Evolutionary conservation across 1,140 invertebrate genomes (phyloP), one percentile per base, ranked within the genome.

Genomic region (Cydia strobilella): DNA sequence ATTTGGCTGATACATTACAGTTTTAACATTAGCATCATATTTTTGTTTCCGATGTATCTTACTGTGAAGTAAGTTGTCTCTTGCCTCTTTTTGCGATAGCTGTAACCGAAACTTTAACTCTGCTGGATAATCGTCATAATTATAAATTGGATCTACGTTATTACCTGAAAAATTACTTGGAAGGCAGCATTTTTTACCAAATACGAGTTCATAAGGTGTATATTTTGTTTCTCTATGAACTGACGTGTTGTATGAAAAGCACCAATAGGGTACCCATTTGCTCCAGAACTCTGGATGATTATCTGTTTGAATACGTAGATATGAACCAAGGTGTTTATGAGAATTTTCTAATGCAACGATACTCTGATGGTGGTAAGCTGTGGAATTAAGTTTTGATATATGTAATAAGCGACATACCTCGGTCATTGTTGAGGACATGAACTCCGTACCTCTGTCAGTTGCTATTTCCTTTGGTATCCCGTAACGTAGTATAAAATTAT

Each of bases 21-120:
- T 3, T 3, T 65, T 65, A 4, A 18, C 13, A 5, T 23, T n/a
- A 7, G 7, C 18, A 23, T 65, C 62, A 65, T 65, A 65, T 18
- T 25, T 65, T 65, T 20, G 20, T 23, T 65, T 65, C 18, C 62
- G 10, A 25, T 65, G 10, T 13, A 25, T 23, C 18, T 65, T 65
- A 27, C 62, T 65, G 18, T 10, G 10, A 20, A 65, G 7, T n/a
- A 66, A 27, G 15, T 66, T 66, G 5, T 66, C 31, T 31, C 25
- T 27, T 5, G 63, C 63, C 7, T 66, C 63, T 35, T 31, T 35
- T n/a, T 31, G 63, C 2, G 63, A 27, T 31, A 31, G 1, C 13
- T 66, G 63, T 31, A 66, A 66, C 2, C 63, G 7, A 66, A n/a
- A 66, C 13, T 35, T 66, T 13, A 66, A 35, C 25, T 66, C 25